Evolutionary conservation across 2,888 invertebrate genomes (phyloP).

Genomic region (Caenorhabditis sp.): DNA sequence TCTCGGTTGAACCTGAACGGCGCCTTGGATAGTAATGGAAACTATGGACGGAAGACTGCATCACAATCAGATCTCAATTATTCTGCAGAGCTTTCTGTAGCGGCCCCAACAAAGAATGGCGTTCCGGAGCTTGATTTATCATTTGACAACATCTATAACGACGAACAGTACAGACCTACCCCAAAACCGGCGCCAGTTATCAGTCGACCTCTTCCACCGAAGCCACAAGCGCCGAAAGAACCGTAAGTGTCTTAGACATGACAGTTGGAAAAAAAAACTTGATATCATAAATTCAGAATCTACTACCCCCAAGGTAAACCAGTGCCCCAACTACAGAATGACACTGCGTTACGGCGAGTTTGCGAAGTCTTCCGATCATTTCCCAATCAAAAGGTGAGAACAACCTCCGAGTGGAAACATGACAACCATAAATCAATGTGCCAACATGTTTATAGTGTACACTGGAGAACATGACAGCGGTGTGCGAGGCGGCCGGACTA

Average conservation of each 20-base stretch:
- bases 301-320: constrained; percentile 82
- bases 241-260: constrained; percentile 44
- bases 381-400: constrained; percentile 72
- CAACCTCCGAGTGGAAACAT: constrained; percentile 1
- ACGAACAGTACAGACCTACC: constrained; percentile 62
- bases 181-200: constrained; percentile 59
- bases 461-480: constrained; percentile 75
- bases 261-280: constrained; percentile 14
- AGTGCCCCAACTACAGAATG: constrained; percentile 76
- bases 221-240: constrained; percentile 65
- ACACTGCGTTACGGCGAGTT: constrained; percentile 75
- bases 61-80: constrained; percentile 57
- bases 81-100: constrained; percentile 56
- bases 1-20: constrained; percentile 60
- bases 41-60: constrained; percentile 58
- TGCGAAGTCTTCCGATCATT: constrained; percentile 77
- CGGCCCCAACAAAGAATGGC: constrained; percentile 29
- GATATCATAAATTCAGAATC: constrained; percentile 69
- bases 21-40: constrained; percentile 59
- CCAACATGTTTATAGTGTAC: constrained; percentile 62
- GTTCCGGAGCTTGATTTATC: constrained; percentile 51
- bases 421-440: constrained; percentile 41
- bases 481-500: constrained; percentile 90
- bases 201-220: constrained; percentile 48
- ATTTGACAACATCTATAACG: constrained; percentile 56